Evolutionary conservation across 2,113 vertebrate species (phyloP).

Genomic region (Phaethon lepturus): DNA sequence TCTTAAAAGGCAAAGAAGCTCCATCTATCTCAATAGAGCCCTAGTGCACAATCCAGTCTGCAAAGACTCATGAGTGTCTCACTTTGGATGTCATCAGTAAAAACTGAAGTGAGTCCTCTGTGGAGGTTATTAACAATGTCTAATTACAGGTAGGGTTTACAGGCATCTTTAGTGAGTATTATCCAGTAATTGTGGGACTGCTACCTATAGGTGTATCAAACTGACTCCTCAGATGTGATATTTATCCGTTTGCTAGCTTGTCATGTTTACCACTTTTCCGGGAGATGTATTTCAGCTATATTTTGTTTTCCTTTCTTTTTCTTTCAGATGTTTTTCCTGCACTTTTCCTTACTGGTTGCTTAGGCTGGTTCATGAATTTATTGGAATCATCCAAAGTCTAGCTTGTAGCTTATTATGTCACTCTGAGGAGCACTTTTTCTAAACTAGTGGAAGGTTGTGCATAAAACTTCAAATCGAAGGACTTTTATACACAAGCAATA

Average conservation of each 20-base stretch:
- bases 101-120: background rate
- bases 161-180: background rate
- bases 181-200: background rate
- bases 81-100: background rate
- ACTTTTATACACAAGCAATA: background rate
- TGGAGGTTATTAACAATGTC: background rate
- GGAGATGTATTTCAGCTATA: background rate
- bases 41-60: background rate
- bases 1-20: background rate
- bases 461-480: background rate
- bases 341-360: background rate
- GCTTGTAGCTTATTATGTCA: background rate
- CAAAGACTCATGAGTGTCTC: background rate
- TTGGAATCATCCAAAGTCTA: background rate
- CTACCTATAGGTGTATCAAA: background rate
- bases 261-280: background rate
- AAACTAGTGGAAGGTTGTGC: background rate
- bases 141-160: conserved; percentile 4
- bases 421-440: background rate
- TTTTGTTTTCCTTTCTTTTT: no score
- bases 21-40: background rate
- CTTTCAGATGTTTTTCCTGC: background rate
- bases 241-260: background rate
- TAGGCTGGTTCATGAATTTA: background rate
- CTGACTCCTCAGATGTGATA: background rate